phyloP scores from a whole-genome alignment of 2,113 vertebrate species.

The Sitta europaea region DNA sequence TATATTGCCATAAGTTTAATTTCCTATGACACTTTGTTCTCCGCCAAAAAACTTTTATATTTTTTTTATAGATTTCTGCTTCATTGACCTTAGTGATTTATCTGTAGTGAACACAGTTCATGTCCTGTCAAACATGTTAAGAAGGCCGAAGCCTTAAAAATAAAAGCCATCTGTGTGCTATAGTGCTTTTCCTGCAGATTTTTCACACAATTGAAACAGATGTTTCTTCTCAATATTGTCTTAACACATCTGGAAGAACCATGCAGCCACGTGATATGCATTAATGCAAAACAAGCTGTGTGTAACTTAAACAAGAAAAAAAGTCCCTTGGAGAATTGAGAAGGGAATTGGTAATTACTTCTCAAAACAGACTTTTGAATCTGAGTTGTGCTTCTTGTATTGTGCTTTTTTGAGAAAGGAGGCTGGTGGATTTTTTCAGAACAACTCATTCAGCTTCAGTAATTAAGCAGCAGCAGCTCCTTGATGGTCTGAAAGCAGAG shows the following conservation, averaged over 20 bases:
- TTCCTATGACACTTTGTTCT: background rate
- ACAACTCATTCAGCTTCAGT: background rate
- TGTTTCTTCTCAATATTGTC: background rate
- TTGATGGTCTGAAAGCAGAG: background rate
- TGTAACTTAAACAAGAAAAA: background rate
- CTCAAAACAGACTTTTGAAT: background rate
- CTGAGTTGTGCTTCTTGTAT: background rate
- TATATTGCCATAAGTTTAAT: background rate
- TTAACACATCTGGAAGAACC: slow-evolving; percentile 18
- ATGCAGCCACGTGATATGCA: background rate
- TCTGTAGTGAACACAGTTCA: background rate
- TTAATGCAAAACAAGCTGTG: background rate
- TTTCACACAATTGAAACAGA: background rate
- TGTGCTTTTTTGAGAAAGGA: background rate
- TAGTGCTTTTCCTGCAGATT: background rate
- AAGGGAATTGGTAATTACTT: background rate
- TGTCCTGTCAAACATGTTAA: background rate
- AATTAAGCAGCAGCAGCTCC: background rate
- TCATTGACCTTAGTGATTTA: background rate
- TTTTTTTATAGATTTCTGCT: background rate
- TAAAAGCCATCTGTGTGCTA: background rate
- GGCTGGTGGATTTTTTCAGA: background rate
- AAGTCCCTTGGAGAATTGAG: background rate
- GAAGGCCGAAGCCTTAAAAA: background rate
- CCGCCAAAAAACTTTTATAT: accelerated